Percentiles rank a stretch among this genome's conserved stretches.
Conservation (phyloP, 92 coral and sea anemone genomes). For the Hydrozoanthus gracilis region DNA sequence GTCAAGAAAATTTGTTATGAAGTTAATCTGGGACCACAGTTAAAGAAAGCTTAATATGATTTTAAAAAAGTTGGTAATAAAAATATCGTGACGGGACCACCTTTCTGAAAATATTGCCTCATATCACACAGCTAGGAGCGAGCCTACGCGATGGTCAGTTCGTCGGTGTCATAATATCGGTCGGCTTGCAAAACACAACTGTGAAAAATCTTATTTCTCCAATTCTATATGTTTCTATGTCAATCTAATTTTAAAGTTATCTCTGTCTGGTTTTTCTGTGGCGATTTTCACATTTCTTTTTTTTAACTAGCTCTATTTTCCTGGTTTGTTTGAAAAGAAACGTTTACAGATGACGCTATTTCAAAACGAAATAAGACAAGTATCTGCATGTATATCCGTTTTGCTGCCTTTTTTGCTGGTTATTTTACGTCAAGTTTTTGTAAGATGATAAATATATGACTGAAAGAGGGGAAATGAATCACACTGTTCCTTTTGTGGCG, state of each 20-base stretch:
- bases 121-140: neutral
- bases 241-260: too few species aligned
- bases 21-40: neutral
- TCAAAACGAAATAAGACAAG: neutral
- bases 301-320: too few species aligned
- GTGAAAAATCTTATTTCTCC: too few species aligned
- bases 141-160: neutral
- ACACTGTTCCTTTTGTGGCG: neutral
- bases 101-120: neutral
- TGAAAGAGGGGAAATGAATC: neutral
- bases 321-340: neutral
- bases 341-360: neutral
- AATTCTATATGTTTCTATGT: too few species aligned
- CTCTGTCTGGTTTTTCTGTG: too few species aligned
- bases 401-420: neutral
- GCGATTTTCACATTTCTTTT: too few species aligned
- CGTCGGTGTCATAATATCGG: neutral
- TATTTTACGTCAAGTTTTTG: neutral
- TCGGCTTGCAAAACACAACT: neutral
- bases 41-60: neutral
- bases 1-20: neutral
- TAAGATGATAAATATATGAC: neutral
- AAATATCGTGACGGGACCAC: conserved; percentile 1
- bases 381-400: neutral
- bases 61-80: neutral